phyloP scores from a whole-genome alignment of 2,113 vertebrate genomes.

The Pimephales promelas region DNA sequence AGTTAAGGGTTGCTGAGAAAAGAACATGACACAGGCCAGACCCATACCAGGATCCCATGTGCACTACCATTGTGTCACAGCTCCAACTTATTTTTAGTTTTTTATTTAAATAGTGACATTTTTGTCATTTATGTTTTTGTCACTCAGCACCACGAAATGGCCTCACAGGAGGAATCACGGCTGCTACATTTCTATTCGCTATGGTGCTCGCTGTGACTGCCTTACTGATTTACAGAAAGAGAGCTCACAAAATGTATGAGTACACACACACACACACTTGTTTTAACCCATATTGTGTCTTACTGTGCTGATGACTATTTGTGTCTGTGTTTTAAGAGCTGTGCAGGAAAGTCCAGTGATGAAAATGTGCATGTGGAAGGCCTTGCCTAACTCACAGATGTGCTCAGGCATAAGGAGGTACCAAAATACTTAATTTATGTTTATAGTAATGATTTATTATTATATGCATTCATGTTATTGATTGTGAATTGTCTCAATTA shows the following conservation, averaged over 20 bases:
- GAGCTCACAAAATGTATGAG: conserved; percentile 84
- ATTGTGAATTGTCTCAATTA: neutral
- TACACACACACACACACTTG: neutral
- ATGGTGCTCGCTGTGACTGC: conserved; percentile 85
- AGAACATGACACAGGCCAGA: neutral
- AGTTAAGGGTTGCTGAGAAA: neutral
- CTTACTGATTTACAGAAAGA: conserved; percentile 88
- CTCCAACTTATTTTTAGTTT: neutral
- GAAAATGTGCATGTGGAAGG: conserved; percentile 86
- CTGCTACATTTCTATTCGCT: conserved; percentile 89
- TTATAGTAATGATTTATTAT: neutral
- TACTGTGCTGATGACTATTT: neutral
- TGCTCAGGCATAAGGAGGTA: conserved; percentile 88
- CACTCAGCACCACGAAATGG: conserved; percentile 86
- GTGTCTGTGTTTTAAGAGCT: conserved; percentile 72
- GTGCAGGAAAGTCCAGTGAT: conserved; percentile 82
- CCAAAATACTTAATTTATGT: conserved; percentile 34
- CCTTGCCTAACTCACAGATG: conserved; percentile 82
- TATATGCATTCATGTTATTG: neutral
- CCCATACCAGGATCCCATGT: neutral
- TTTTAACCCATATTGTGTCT: neutral
- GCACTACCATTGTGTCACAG: neutral
- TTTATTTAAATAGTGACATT: neutral
- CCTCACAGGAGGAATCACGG: conserved; percentile 90
- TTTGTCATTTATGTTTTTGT: neutral